Evolutionary conservation across 2,888 invertebrate species (phyloP).

Genomic region (Cybosia mesomella): DNA sequence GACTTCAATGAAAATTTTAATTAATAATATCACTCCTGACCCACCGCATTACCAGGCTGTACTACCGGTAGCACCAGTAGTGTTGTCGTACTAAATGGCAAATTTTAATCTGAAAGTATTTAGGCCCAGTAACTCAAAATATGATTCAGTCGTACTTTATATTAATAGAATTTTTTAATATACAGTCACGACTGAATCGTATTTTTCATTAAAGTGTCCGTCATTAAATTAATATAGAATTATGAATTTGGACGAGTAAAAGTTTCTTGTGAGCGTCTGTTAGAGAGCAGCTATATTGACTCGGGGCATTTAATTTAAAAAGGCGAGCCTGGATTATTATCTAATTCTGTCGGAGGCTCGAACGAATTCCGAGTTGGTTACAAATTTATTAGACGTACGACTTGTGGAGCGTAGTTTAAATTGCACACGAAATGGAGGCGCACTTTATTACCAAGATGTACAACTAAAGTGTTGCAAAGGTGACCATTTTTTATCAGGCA

Average conservation of each 20-base stretch:
- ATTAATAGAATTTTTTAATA: slow-evolving; percentile 6
- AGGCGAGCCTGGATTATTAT: slow-evolving; percentile 61
- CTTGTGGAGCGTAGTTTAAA: slow-evolving; percentile 43
- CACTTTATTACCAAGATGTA: slow-evolving; percentile 51
- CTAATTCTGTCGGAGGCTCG: slow-evolving; percentile 58
- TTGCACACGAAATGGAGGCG: slow-evolving; percentile 44
- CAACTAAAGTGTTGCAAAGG: not conserved
- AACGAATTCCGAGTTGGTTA: slow-evolving; percentile 51
- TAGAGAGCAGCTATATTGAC: slow-evolving; percentile 55
- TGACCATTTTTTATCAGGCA: not conserved
- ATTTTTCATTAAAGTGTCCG: slow-evolving; percentile 58
- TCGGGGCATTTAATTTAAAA: slow-evolving; percentile 64
- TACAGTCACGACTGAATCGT: slow-evolving; percentile 38
- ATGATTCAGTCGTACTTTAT: not conserved
- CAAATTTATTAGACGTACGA: slow-evolving; percentile 52
- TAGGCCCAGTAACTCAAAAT: not conserved
- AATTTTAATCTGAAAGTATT: slow-evolving; percentile 34
- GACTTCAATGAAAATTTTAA: not conserved
- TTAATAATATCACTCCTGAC: not conserved
- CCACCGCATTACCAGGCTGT: too few relatives aligned
- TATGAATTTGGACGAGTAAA: slow-evolving; percentile 57
- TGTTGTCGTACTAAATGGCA: not conserved
- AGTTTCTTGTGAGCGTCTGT: slow-evolving; percentile 37
- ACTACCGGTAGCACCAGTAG: too few relatives aligned
- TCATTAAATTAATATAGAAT: slow-evolving; percentile 57